phyloP scores from a whole-genome alignment of 2,888 invertebrate genomes.

The Parascotia fuliginaria region DNA sequence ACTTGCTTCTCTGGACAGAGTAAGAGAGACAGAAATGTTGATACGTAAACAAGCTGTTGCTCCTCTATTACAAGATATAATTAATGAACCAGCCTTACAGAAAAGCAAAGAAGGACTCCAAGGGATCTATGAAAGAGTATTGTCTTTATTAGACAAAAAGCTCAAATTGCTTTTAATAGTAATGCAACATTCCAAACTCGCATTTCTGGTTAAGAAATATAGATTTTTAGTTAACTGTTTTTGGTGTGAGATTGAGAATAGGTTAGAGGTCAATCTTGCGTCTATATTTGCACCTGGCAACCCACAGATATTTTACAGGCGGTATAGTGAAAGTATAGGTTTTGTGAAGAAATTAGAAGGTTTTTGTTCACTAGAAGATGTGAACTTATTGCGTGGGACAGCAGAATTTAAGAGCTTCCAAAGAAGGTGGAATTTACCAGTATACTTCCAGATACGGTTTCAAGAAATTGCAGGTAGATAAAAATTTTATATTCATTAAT shows the following conservation, averaged over 20 bases:
- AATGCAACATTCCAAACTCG: conserved; percentile 80
- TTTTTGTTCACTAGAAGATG: conserved; percentile 86
- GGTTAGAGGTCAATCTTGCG: conserved; percentile 91
- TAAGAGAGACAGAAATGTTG: conserved; percentile 89
- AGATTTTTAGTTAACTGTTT: conserved; percentile 91
- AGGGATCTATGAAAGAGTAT: conserved; percentile 89
- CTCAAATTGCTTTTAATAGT: conserved; percentile 85
- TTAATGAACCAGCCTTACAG: conserved; percentile 88
- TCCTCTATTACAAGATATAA: conserved; percentile 89
- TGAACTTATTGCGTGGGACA: conserved; percentile 87
- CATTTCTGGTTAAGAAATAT: conserved; percentile 72
- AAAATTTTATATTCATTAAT: neutral
- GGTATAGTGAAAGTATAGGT: conserved; percentile 91
- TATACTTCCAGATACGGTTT: conserved; percentile 98
- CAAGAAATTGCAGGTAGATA: conserved; percentile 94
- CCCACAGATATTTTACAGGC: conserved; percentile 93
- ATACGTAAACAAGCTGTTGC: conserved; percentile 89
- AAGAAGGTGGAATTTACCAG: conserved; percentile 96
- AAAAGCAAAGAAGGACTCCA: conserved; percentile 87
- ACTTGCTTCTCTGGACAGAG: conserved; percentile 88
- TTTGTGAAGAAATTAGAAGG: conserved; percentile 91
- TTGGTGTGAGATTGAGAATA: conserved; percentile 94
- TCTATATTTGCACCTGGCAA: conserved; percentile 97
- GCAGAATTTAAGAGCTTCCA: conserved; percentile 92
- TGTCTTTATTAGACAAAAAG: conserved; percentile 90